Conservation (phyloP, 2,797 vertebrate species). For the Varecia variegata region DNA sequence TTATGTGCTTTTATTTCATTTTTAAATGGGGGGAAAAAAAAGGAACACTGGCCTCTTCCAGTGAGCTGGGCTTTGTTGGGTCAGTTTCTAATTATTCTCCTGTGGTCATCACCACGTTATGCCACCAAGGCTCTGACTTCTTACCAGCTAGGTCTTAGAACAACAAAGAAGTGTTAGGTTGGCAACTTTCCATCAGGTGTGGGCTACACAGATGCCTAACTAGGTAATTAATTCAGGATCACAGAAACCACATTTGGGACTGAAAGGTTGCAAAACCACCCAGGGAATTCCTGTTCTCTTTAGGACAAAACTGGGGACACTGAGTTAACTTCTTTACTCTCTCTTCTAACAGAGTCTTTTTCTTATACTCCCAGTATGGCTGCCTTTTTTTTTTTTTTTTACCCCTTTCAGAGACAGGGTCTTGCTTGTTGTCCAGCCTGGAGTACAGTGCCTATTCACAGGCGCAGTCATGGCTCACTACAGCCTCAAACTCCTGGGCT, state of each 20-base stretch:
- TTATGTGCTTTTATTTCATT: slow-evolving; percentile 51
- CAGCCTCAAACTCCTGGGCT: background rate
- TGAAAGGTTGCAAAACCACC: background rate
- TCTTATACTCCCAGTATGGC: background rate
- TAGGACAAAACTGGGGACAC: background rate
- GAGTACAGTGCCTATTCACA: background rate
- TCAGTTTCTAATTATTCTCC: slow-evolving; percentile 6
- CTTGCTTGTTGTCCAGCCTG: background rate
- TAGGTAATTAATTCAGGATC: slow-evolving; percentile 50
- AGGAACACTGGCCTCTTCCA: background rate
- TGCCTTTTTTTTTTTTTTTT: background rate
- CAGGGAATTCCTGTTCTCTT: slow-evolving; percentile 22
- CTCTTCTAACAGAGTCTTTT: background rate
- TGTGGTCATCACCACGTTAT: background rate
- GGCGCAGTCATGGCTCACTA: background rate
- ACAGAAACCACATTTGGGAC: slow-evolving; percentile 42
- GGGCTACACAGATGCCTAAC: slow-evolving; percentile 5
- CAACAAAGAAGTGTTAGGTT: slow-evolving; percentile 31
- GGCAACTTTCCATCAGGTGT: slow-evolving; percentile 48
- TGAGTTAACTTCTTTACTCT: background rate
- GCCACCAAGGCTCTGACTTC: background rate
- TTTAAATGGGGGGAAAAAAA: slow-evolving; percentile 3
- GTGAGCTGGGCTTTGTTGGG: background rate
- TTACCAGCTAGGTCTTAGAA: background rate
- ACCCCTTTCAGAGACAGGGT: background rate